phyloP scores from a whole-genome alignment of 2,113 vertebrate genomes.

The Rutilus rutilus region DNA sequence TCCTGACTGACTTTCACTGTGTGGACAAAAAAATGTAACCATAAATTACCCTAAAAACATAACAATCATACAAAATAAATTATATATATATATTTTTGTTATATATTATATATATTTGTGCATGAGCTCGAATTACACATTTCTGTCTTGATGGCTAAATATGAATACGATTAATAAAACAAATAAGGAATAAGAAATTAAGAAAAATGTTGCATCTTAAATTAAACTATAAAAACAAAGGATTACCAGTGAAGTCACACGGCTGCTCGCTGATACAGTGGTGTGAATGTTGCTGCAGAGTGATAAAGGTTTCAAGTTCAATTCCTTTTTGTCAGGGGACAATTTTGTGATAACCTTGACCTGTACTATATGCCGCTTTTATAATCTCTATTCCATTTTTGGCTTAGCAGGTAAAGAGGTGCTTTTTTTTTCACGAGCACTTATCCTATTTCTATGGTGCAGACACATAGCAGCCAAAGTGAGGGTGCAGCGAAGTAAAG shows the following conservation, averaged over 20 bases:
- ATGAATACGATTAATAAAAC: neutral
- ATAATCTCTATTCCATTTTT: constrained; percentile 29
- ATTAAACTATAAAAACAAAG: neutral
- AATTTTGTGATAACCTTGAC: constrained; percentile 27
- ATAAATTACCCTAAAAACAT: too few relatives aligned
- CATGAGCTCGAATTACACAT: neutral
- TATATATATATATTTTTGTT: too few relatives aligned
- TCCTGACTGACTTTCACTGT: too few relatives aligned
- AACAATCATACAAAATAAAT: too few relatives aligned
- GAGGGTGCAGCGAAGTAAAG: neutral
- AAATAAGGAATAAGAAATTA: neutral
- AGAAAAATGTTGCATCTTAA: neutral
- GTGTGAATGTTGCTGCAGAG: neutral
- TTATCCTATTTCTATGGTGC: constrained; percentile 3
- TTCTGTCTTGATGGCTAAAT: neutral
- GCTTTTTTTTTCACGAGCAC: constrained; percentile 4
- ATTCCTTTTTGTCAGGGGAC: constrained; percentile 10
- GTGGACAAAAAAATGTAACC: too few relatives aligned
- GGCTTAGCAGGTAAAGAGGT: constrained; percentile 2
- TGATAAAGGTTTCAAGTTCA: constrained; percentile 30
- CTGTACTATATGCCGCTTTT: constrained; percentile 19
- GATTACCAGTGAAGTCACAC: neutral
- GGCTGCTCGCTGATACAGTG: neutral
- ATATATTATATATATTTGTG: too few relatives aligned
- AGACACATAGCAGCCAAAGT: neutral